These are phyloP conservation scores for Anneissia japonica DNA, from an alignment of 35 echinoderm and acorn worm species.

Conservation along the genomic window DNA sequence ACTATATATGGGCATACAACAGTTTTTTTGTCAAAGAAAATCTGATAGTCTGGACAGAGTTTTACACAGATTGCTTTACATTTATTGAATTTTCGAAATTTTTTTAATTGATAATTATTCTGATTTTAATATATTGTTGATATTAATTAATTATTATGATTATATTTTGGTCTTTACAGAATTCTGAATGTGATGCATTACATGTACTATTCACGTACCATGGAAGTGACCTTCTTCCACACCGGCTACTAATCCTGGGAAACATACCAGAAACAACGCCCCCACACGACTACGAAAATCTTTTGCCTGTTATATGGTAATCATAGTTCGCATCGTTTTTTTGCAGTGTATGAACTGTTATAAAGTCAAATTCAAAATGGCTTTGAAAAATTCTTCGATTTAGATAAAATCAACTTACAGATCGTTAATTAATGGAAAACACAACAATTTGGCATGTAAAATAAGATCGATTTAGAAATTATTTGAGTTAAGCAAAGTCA, in stretches of 20 bases:
- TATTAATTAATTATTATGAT: neutral
- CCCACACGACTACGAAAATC: conserved; percentile 63
- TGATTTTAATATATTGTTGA: neutral
- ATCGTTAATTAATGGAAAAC: too few relatives aligned
- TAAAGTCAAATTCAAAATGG: too few relatives aligned
- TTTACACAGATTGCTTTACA: neutral
- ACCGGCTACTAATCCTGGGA: conserved; percentile 76
- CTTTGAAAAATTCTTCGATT: too few relatives aligned
- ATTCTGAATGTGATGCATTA: conserved; percentile 73
- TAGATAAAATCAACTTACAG: too few relatives aligned
- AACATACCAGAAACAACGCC: conserved; percentile 91
- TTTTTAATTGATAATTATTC: neutral
- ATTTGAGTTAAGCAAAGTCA: too few relatives aligned
- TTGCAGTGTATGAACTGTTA: too few relatives aligned
- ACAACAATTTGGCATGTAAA: too few relatives aligned
- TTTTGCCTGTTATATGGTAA: conserved; percentile 78
- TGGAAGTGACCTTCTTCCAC: conserved; percentile 77
- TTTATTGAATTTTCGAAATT: neutral
- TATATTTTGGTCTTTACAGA: conserved; percentile 39
- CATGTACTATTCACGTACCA: conserved; percentile 78
- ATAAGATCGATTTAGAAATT: too few relatives aligned
- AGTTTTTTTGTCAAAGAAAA: too few relatives aligned
- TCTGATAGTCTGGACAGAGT: too few relatives aligned
- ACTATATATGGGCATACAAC: too few relatives aligned
- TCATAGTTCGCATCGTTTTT: too few relatives aligned